phyloP scores from a whole-genome alignment of 2,113 vertebrate genomes.

The Pithys albifrons region DNA sequence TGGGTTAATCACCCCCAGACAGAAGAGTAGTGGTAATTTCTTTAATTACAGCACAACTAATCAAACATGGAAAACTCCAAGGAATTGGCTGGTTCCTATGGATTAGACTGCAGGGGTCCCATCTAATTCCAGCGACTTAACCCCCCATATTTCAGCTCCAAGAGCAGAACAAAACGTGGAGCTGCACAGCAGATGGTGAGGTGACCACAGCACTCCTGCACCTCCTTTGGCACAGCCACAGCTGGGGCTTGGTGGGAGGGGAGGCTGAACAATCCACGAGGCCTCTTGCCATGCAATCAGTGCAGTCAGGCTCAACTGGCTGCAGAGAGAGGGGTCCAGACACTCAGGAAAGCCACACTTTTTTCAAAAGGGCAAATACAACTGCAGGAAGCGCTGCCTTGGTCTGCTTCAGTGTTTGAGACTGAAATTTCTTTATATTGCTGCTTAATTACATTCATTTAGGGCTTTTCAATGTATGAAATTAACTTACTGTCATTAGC shows the following conservation, averaged over 20 bases:
- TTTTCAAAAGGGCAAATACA: background rate
- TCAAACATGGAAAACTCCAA: conserved; percentile 76
- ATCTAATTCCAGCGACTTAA: conserved; percentile 72
- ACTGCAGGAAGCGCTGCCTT: background rate
- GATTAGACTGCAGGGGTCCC: conserved; percentile 79
- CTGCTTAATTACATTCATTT: background rate
- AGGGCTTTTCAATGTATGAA: background rate
- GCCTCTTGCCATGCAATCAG: background rate
- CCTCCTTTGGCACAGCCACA: conserved; percentile 22
- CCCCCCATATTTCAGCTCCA: conserved; percentile 61
- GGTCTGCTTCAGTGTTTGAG: background rate
- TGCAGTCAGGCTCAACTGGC: background rate
- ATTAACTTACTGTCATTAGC: background rate
- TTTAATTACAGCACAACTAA: conserved; percentile 83
- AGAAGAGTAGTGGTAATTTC: conserved; percentile 71
- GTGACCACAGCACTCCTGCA: conserved; percentile 61
- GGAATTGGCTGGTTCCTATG: conserved; percentile 72
- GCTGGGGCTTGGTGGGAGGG: conserved; percentile 24
- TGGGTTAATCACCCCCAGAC: conserved; percentile 62
- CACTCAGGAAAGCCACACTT: background rate
- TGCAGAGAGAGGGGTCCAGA: background rate
- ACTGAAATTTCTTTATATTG: background rate
- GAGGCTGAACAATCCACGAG: background rate
- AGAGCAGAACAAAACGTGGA: conserved; percentile 74
- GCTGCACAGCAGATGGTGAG: conserved; percentile 84